A percentile compares a stretch with the other conserved stretches of the same genome.
Conservation (phyloP, 2,113 vertebrate species). For the Lagopus muta region DNA sequence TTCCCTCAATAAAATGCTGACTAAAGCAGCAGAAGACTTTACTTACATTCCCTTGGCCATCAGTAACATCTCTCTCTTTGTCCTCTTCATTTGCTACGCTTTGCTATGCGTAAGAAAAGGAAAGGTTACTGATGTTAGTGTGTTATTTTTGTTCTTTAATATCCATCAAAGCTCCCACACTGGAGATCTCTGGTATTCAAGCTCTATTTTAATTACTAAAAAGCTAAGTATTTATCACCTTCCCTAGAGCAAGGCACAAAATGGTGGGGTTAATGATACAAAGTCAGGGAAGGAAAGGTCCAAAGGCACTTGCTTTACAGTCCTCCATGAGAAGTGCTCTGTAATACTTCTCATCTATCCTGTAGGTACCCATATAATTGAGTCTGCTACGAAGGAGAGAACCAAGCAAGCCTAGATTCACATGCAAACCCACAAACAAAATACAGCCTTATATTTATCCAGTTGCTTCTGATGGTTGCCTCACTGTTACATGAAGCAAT, state of each 20-base stretch:
- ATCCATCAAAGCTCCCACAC: not conserved
- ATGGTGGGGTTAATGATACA: not conserved
- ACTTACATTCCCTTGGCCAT: slow-evolving; percentile 82
- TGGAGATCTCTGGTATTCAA: not conserved
- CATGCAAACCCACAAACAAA: not conserved
- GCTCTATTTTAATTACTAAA: not conserved
- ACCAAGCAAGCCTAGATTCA: not conserved
- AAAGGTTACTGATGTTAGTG: not conserved
- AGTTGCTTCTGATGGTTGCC: not conserved
- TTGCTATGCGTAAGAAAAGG: slow-evolving; percentile 71
- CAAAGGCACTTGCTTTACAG: not conserved
- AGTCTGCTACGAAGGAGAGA: not conserved
- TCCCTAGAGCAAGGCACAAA: not conserved
- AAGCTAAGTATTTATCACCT: not conserved
- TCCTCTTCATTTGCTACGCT: slow-evolving; percentile 78
- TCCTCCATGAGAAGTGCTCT: not conserved
- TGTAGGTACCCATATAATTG: fast-evolving
- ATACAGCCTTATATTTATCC: not conserved
- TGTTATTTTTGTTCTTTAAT: not conserved
- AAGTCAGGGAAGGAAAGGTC: not conserved
- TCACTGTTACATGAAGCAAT: not conserved
- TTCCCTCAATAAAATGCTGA: not conserved
- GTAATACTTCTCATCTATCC: no score
- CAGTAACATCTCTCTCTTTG: slow-evolving; percentile 73
- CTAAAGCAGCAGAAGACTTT: not conserved